Conservation (phyloP, 2,113 vertebrate species). For the Podiceps cristatus region DNA sequence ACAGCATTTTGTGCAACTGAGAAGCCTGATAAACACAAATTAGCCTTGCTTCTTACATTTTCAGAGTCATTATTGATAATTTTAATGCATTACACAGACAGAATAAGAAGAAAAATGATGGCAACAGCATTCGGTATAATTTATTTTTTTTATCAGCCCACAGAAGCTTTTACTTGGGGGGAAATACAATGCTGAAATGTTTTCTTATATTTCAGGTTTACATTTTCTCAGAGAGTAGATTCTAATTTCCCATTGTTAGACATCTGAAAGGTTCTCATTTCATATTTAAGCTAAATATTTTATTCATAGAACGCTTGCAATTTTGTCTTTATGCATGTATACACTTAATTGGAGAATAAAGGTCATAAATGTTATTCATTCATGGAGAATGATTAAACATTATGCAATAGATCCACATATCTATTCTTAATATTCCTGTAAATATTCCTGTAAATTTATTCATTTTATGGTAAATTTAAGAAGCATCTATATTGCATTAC, state of each 20-base stretch:
- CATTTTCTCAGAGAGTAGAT: background rate
- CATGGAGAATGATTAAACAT: background rate
- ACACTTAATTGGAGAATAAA: background rate
- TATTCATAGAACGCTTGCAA: background rate
- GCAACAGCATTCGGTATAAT: background rate
- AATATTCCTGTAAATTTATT: background rate
- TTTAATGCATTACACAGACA: conserved; percentile 12
- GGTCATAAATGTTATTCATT: background rate
- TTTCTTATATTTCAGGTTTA: background rate
- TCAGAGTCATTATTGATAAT: conserved; percentile 16
- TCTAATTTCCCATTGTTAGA: background rate
- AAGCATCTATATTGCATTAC: background rate
- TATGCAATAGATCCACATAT: background rate
- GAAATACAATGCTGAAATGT: background rate
- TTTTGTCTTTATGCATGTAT: background rate
- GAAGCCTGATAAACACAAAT: conserved; percentile 18
- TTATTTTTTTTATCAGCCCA: background rate
- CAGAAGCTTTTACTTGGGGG: background rate
- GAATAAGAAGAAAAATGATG: conserved; percentile 9
- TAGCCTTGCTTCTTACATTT: conserved; percentile 2
- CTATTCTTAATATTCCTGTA: background rate
- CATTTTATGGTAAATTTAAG: conserved; percentile 26
- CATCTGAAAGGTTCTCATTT: background rate
- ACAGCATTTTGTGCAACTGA: conserved; percentile 17
- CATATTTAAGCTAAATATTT: background rate